phyloP scores from a whole-genome alignment of 2,888 invertebrate genomes.

The Masnerella sp. region DNA sequence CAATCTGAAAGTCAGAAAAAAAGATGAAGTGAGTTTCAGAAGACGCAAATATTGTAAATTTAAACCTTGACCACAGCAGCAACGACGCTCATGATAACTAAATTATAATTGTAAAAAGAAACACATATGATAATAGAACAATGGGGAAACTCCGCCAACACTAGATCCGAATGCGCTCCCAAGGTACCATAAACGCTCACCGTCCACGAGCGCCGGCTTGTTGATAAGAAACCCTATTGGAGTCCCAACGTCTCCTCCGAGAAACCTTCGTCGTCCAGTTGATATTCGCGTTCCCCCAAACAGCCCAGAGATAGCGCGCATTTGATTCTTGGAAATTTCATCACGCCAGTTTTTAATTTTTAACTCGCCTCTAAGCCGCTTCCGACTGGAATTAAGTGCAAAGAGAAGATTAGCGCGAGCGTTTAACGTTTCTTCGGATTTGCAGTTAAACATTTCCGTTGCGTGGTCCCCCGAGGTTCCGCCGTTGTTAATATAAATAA shows the following conservation, averaged over 20 bases:
- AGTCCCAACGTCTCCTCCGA: slow-evolving; percentile 47
- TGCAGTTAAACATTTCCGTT: no score
- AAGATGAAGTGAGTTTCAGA: no score
- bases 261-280: slow-evolving; percentile 45
- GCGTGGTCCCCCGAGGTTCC: neutral
- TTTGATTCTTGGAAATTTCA: slow-evolving; percentile 16
- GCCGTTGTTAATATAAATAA: neutral
- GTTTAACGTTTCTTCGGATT: neutral
- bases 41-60: no score
- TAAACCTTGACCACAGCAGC: no score
- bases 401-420: neutral
- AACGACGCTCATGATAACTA: no score
- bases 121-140: slow-evolving; percentile 31
- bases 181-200: slow-evolving; percentile 59
- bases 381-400: slow-evolving; percentile 5
- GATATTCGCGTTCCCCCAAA: slow-evolving; percentile 27
- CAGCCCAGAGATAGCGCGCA: slow-evolving; percentile 9
- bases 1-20: no score
- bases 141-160: slow-evolving; percentile 44
- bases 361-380: neutral
- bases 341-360: slow-evolving; percentile 11
- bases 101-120: no score
- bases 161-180: slow-evolving; percentile 57
- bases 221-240: slow-evolving; percentile 62
- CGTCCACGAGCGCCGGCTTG: slow-evolving; percentile 48